These are phyloP conservation scores for Lepidostoma basale DNA, from an alignment of 1,140 invertebrate species.

Conservation along the genomic window DNA sequence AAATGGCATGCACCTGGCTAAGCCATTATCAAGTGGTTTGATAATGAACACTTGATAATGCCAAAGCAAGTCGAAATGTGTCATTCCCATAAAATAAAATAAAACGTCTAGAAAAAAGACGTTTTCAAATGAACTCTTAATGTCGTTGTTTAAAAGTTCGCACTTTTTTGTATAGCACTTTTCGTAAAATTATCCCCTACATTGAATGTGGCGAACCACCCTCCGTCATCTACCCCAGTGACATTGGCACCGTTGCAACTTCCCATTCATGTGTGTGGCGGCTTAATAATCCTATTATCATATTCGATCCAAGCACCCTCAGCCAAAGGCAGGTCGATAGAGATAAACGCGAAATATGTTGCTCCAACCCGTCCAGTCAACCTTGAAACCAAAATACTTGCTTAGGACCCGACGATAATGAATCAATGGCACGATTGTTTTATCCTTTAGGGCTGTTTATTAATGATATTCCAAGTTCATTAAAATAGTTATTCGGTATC, in stretches of 20 bases:
- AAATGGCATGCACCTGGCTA: neutral
- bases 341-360: neutral
- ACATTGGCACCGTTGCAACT: conserved; percentile 36
- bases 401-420: neutral
- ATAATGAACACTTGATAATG: neutral
- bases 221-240: conserved; percentile 27
- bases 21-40: neutral
- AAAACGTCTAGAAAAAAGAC: neutral
- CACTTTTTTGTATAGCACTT: neutral
- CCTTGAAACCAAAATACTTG: neutral
- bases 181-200: neutral
- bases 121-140: neutral
- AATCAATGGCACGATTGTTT: too few species aligned
- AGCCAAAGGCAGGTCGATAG: neutral
- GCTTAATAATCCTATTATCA: conserved; percentile 38
- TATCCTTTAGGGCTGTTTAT: too few species aligned
- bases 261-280: conserved; percentile 4
- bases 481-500: too few species aligned
- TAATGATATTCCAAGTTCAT: too few species aligned
- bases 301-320: conserved; percentile 38
- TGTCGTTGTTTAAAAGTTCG: neutral
- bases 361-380: neutral
- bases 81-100: too few species aligned
- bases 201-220: neutral
- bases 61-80: too few species aligned